Evolutionary conservation across 1,140 invertebrate genomes (phyloP).

Genomic region (Manduca sexta): DNA sequence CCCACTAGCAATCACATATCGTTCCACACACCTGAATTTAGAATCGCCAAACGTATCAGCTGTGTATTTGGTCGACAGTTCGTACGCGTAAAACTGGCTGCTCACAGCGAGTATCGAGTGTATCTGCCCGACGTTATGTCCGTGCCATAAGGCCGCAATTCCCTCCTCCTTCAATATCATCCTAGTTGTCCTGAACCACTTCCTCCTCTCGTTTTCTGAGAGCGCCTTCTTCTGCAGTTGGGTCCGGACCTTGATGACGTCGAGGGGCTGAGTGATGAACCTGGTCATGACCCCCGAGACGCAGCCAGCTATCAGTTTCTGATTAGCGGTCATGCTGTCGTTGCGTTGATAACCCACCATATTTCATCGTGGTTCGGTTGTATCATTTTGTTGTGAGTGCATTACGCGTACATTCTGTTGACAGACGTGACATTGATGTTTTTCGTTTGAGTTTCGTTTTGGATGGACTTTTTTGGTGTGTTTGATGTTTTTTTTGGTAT

Average conservation of each 20-base stretch:
- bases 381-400: background rate
- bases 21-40: slow-evolving; percentile 36
- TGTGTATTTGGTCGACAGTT: slow-evolving; percentile 39
- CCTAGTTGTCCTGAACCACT: slow-evolving; percentile 24
- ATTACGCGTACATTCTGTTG: background rate
- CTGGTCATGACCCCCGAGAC: slow-evolving; percentile 42
- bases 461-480: too few relatives aligned
- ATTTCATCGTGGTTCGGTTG: slow-evolving; percentile 1
- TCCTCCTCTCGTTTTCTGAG: slow-evolving; percentile 3
- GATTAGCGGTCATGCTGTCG: slow-evolving; percentile 35
- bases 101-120: slow-evolving; percentile 44
- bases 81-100: slow-evolving; percentile 53
- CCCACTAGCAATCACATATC: too few relatives aligned
- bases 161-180: slow-evolving; percentile 49
- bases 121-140: slow-evolving; percentile 52
- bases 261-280: slow-evolving; percentile 54
- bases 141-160: slow-evolving; percentile 49
- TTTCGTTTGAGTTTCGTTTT: too few relatives aligned
- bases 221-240: slow-evolving; percentile 31
- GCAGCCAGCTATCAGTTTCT: slow-evolving; percentile 50
- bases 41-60: slow-evolving; percentile 13
- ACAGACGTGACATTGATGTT: background rate
- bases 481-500: too few relatives aligned
- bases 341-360: slow-evolving; percentile 53
- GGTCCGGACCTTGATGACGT: slow-evolving; percentile 47